These are phyloP conservation scores for Pipistrellus pygmaeus DNA, from an alignment of 2,797 vertebrate species.

Conservation along the genomic window DNA sequence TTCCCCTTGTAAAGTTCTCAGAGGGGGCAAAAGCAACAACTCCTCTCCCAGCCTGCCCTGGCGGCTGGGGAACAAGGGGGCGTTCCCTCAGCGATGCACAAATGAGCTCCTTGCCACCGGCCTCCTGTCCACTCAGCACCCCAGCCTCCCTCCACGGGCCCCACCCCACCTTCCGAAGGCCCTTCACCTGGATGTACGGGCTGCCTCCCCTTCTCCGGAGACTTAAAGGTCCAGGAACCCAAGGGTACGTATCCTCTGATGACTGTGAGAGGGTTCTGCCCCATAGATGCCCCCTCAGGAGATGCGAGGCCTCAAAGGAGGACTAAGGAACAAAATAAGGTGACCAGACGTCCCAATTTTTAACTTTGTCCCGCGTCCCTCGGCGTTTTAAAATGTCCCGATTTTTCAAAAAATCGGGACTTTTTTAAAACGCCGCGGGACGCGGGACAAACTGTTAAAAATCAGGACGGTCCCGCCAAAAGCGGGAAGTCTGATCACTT, in stretches of 20 bases:
- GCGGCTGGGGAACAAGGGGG: neutral
- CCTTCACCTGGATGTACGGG: neutral
- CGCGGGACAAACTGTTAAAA: too few relatives aligned
- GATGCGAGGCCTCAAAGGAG: neutral
- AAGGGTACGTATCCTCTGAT: neutral
- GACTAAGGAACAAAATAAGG: neutral
- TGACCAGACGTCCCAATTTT: too few relatives aligned
- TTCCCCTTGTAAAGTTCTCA: slow-evolving; percentile 52
- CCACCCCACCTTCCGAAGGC: neutral
- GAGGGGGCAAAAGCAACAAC: slow-evolving; percentile 40
- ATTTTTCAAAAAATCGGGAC: too few relatives aligned
- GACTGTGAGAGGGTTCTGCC: too few relatives aligned
- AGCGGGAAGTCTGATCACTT: too few relatives aligned
- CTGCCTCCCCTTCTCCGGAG: neutral
- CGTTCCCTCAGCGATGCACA: neutral
- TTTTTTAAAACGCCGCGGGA: too few relatives aligned
- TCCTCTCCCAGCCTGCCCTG: neutral
- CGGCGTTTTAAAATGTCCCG: too few relatives aligned
- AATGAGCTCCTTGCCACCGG: neutral
- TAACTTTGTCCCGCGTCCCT: too few relatives aligned
- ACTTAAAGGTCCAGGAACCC: neutral
- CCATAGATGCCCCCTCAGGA: neutral
- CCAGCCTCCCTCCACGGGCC: neutral
- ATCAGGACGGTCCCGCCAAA: too few relatives aligned
- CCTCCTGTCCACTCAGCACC: neutral